Percentiles rank a stretch among this genome's conserved stretches.
Conservation (phyloP, 2,888 invertebrate genomes). For the Myopa testacea region DNA sequence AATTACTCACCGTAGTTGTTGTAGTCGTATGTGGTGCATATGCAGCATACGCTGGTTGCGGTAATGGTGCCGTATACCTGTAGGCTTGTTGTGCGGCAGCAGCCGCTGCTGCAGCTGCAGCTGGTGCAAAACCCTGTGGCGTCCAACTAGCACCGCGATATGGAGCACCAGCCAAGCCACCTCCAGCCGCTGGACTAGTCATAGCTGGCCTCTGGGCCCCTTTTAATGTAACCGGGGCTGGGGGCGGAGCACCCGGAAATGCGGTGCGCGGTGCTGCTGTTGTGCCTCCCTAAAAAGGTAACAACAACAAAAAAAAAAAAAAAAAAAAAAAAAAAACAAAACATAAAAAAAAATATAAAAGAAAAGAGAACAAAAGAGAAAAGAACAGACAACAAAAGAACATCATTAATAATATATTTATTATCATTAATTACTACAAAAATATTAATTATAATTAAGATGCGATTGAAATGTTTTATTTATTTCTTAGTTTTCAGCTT, state of each 20-base stretch:
- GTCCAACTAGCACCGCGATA: slow-evolving; percentile 69
- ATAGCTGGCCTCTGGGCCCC: slow-evolving; percentile 68
- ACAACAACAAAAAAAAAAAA: slow-evolving; percentile 41
- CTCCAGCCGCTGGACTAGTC: slow-evolving; percentile 69
- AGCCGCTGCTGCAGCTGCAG: slow-evolving; percentile 65
- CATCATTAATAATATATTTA: too few relatives aligned
- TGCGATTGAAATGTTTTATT: too few relatives aligned
- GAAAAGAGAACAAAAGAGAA: background rate
- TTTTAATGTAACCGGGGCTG: slow-evolving; percentile 67
- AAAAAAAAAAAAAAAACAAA: background rate
- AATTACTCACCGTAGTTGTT: slow-evolving; percentile 67
- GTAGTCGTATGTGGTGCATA: slow-evolving; percentile 68
- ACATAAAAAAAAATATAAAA: background rate
- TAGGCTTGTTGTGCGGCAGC: slow-evolving; percentile 66
- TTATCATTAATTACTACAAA: too few relatives aligned
- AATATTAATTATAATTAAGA: too few relatives aligned
- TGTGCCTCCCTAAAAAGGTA: slow-evolving; percentile 57
- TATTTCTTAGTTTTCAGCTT: too few relatives aligned
- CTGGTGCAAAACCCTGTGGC: slow-evolving; percentile 68
- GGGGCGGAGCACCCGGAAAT: slow-evolving; percentile 68
- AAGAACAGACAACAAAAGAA: too few relatives aligned
- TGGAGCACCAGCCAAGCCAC: slow-evolving; percentile 67
- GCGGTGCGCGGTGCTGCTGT: slow-evolving; percentile 65
- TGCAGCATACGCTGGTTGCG: slow-evolving; percentile 68
- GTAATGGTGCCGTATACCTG: slow-evolving; percentile 68